These are phyloP conservation scores for Catagonus wagneri DNA, from an alignment of 2,113 vertebrate species.

Conservation along the genomic window DNA sequence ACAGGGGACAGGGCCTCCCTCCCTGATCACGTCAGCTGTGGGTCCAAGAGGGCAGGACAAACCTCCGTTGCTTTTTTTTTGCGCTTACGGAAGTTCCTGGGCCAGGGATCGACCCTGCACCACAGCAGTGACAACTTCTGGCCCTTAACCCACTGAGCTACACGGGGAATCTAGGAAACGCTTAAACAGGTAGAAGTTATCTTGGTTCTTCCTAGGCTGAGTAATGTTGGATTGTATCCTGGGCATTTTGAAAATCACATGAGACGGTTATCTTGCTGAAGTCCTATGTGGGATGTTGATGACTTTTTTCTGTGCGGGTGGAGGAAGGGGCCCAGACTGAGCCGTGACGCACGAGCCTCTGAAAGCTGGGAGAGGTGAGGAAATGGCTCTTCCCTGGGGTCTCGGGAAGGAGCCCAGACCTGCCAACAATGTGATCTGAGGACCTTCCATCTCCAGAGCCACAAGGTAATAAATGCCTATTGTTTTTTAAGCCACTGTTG, in stretches of 20 bases:
- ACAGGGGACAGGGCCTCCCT: neutral
- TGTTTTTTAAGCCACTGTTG: neutral
- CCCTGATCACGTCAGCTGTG: neutral
- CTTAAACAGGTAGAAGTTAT: neutral
- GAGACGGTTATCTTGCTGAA: neutral
- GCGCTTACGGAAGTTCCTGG: too few species aligned
- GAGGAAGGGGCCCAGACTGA: neutral
- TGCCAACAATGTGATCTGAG: neutral
- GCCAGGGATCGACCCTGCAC: too few species aligned
- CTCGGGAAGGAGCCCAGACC: neutral
- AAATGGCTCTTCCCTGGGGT: neutral
- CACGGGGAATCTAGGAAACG: too few species aligned
- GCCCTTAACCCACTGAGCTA: too few species aligned
- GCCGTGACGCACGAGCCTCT: too few species aligned
- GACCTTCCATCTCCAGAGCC: neutral
- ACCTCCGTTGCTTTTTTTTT: neutral
- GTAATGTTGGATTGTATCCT: neutral
- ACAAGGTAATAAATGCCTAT: neutral
- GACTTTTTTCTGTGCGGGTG: neutral
- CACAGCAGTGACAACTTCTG: too few species aligned
- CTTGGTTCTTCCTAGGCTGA: neutral
- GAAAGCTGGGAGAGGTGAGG: neutral
- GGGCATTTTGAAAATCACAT: neutral
- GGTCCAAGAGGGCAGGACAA: neutral
- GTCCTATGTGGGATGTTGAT: neutral